Evolutionary conservation across 2,797 vertebrate species (phyloP).

Genomic region (Avahi laniger): DNA sequence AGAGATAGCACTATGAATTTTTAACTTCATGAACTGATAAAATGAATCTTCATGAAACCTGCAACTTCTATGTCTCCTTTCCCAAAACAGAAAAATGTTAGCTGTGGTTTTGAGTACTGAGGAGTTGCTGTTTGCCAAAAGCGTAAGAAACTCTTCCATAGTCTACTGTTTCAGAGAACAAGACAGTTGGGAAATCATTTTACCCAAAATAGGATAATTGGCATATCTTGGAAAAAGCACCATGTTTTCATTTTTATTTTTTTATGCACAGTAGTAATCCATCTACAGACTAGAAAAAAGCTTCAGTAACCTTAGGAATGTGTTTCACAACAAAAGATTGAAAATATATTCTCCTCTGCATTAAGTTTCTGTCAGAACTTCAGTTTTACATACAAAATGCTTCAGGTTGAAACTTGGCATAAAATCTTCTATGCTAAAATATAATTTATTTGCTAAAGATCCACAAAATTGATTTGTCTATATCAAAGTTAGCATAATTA

Average conservation of each 20-base stretch:
- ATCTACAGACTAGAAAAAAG: background rate
- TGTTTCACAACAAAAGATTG: slow-evolving; percentile 48
- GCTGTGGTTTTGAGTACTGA: background rate
- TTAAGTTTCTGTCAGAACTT: slow-evolving; percentile 42
- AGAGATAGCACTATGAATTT: background rate
- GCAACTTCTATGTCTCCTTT: background rate
- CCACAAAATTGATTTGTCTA: background rate
- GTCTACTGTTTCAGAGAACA: background rate
- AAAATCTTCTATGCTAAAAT: background rate
- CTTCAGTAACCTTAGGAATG: slow-evolving; percentile 46
- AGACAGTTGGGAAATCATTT: background rate
- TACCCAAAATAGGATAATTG: background rate
- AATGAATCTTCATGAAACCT: background rate
- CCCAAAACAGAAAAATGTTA: background rate
- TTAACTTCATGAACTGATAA: background rate
- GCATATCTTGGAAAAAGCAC: background rate
- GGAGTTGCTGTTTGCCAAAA: background rate
- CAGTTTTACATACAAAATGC: slow-evolving; percentile 56
- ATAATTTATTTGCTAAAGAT: background rate
- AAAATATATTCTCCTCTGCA: slow-evolving; percentile 55
- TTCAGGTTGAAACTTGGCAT: slow-evolving; percentile 49
- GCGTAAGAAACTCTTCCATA: background rate
- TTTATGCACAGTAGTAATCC: background rate
- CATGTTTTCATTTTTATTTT: background rate
- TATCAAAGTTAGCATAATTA: background rate